phyloP scores from a whole-genome alignment of 2,888 invertebrate species.

The Andrena fulva region DNA sequence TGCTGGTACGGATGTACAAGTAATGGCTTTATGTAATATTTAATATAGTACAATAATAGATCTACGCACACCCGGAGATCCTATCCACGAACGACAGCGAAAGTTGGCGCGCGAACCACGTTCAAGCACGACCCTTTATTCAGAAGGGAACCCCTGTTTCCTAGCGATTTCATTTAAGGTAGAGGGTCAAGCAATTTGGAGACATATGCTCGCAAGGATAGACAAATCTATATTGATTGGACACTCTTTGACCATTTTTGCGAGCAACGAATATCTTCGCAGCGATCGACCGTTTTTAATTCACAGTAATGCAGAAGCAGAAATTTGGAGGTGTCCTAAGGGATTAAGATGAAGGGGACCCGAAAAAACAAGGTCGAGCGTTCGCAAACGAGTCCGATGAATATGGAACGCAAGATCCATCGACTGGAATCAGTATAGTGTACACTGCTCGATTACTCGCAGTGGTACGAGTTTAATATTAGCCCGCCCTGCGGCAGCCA shows the following conservation, averaged over 20 bases:
- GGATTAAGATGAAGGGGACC: no score
- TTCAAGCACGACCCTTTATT: constrained; percentile 5
- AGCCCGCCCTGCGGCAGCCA: not conserved
- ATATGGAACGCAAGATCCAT: no score
- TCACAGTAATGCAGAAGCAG: no score
- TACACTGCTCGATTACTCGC: not conserved
- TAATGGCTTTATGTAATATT: constrained; percentile 61
- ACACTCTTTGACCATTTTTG: no score
- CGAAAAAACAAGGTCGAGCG: no score
- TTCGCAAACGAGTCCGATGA: no score
- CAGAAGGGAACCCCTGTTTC: not conserved
- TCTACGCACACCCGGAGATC: constrained; percentile 60
- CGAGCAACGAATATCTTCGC: no score
- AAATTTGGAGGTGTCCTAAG: no score
- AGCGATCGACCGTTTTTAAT: no score
- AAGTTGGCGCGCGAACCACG: not conserved
- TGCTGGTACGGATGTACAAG: constrained; percentile 56
- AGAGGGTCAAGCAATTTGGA: not conserved
- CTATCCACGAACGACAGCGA: constrained; percentile 50
- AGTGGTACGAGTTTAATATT: constrained; percentile 7
- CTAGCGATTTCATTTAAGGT: not conserved
- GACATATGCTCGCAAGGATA: no score
- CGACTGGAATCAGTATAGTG: no score
- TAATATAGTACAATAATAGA: constrained; percentile 65
- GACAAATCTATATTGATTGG: no score